Conservation (phyloP, 2,113 vertebrate species). For the Sprattus sprattus region DNA sequence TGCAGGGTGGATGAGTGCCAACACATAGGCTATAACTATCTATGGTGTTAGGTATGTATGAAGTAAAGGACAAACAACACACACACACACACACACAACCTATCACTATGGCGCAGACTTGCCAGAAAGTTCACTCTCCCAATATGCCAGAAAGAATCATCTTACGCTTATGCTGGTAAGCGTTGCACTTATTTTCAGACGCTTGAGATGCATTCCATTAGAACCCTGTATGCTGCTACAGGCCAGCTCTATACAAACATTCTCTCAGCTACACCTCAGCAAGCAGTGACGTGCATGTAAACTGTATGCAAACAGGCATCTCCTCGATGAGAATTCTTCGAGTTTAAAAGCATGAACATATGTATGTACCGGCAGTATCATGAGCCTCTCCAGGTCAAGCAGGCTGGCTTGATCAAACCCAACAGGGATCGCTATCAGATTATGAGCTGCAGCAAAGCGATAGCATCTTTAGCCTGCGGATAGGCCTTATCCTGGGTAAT, state of each 20-base stretch:
- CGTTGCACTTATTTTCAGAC: neutral
- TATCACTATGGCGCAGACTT: neutral
- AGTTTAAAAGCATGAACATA: neutral
- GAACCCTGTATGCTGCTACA: neutral
- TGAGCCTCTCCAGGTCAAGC: neutral
- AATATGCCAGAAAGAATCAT: neutral
- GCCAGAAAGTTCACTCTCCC: neutral
- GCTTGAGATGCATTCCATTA: neutral
- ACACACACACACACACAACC: conserved; percentile 19
- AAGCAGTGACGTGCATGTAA: neutral
- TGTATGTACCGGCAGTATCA: neutral
- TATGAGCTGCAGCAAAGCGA: neutral
- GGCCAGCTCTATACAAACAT: neutral
- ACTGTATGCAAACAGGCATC: neutral
- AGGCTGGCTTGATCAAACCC: conserved; percentile 12
- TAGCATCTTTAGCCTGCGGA: conserved; percentile 8
- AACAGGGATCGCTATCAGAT: neutral
- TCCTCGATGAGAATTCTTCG: neutral
- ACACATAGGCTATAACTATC: neutral
- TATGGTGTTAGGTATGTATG: neutral
- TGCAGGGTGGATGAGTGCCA: neutral
- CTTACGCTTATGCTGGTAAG: neutral
- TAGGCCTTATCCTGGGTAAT: conserved; percentile 23
- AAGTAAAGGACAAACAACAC: neutral
- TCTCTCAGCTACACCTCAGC: neutral